Base-by-base conservation (phyloP, 1,140 invertebrate genomes). In the Aporrectodea caliginosa region DNA sequence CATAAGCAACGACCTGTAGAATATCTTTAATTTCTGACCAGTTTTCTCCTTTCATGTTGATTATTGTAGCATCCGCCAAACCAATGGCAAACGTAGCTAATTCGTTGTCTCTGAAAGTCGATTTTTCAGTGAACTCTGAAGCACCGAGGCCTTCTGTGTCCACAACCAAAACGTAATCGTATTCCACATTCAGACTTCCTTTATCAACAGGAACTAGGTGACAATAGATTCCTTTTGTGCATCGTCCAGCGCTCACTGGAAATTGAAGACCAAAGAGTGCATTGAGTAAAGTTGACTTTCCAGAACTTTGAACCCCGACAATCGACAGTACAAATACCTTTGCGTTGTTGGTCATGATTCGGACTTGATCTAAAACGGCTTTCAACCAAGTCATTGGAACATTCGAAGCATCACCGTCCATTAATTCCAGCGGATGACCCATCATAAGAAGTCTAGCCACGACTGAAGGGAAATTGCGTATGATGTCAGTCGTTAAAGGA, bases 271-370 rank as follows among this genome's bases (percentile, higher is more conserved):
- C 70, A 72, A 72, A 72, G 2, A 72, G n/a, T 29, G 70, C 6
- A n/a, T 72, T 72, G 6, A 72, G 27, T 27, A 72, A 27, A 12
- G 70, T 72, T 27, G 70, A 72, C 70, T 72, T 72, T 6, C 70
- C 70, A 72, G 70, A 72, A 27, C 70, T 72, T n/a, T 72, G 70
- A 12, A 72, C 70, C 27, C 70, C 70, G 31, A 72, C 2, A 27
- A 72, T 32, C 2, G 6, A 12, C 70, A 72, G 31, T 29, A 72
- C 70, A 29, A 32, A 27, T n/a, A 72, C 70, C 27, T 72, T 72
- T 72, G 2, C n/a, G n/a, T 27, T n/a, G 27, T 32, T 32, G 6
- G 31, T 72, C 27, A 72, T 12, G 2, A 12, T 27, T 12, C 6
- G 6, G 27, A 72, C 32, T 29, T 14, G 6, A 12, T 72, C 27